Evolutionary conservation across 2,797 vertebrate genomes (phyloP), one percentile per base, ranked within the genome.

Genomic region (Acanthurus tractus): DNA sequence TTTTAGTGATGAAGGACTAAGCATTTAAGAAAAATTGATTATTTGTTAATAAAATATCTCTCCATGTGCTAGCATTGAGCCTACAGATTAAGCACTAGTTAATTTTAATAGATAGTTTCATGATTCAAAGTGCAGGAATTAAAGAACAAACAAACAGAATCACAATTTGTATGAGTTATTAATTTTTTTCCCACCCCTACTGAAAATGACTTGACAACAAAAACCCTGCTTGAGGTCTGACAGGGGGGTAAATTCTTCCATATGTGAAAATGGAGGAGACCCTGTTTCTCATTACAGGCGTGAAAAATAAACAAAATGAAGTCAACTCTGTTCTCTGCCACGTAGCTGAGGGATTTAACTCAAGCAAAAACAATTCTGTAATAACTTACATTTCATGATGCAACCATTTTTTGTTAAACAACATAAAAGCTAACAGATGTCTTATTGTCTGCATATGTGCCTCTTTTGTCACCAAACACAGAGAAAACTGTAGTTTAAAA

Each of bases 211-310:
- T 49, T 66, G 53, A 74, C 38, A 83, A 68, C 70, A 78, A 84
- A 63, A 80, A 77, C 5, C 52, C 65, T 57, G 63, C 76, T 72
- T 63, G 52, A 82, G 76, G 72, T 86, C 76, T 78, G 70, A 79
- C 63, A 64, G 56, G 84, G 29, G 83, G 76, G 68, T 80, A 87
- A 90, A 88, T 66, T 81, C 72, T 90, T 86, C 86, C 84, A 90
- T 66, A 86, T 89, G 85, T 70, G 81, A 86, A 85, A 84, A 65
- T 83, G 42, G 57, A 76, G 46, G 36, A 56, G 75, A 86, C 62
- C 74, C 74, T 20, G 67, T 82, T 85, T 85, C 70, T 86, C 70
- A 86, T 90, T 84, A 87, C 66, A 76, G 76, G 23, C 52, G 55
- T 58, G 53, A 78, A 87, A 83, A 83, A 55, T 70, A 80, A 82